Base-by-base conservation (phyloP, 2,113 vertebrate species). In the Oceanites oceanicus region DNA sequence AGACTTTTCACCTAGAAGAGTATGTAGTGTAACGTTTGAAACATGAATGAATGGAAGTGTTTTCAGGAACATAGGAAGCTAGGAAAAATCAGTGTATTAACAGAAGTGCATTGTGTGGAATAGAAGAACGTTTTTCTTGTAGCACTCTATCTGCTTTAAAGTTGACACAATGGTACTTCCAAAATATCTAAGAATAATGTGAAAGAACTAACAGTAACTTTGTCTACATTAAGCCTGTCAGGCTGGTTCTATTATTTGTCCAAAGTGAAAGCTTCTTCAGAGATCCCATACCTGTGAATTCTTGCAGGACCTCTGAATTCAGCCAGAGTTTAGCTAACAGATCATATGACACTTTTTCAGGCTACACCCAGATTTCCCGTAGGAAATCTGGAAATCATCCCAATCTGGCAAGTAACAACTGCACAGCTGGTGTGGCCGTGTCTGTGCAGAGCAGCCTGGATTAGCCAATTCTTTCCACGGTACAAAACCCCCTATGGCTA, bases 381-480 rank as follows among this genome's bases (percentile, higher is more conserved):
- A 19, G 47, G 38, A 84, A 45, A 40, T 63, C 9, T 59, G 59
- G 55, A 75, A 75, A 68, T 84, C 22, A 63, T 66, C 45, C 58
- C 42, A 14, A 1, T 32, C 15, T 63, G 40, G 58, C 58, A 53
- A 58, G 29, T 26, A 36, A 17, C 30, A 72, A 4, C 15, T 52
- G 34, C 63, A 30, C 30, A 50, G 36, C 15, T 78, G 80, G 4
- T n/a, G 7, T 45, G 70, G 36, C 25, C 0, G 0, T 5, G 0
- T 36, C n/a, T 61, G 18, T 19, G 11, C 40, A 42, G n/a, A 50
- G 38, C 40, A 45, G 25, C 18, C 27, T 13, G 7, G 55, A 34
- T n/a, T 70, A 66, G 36, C 7, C n/a, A 36, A 9, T 25, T 63
- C 32, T 52, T 38, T 34, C 44, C 40, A 13, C 21, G 36, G 20